phyloP scores from a whole-genome alignment of 2,888 invertebrate genomes.

The Julus scanicus region DNA sequence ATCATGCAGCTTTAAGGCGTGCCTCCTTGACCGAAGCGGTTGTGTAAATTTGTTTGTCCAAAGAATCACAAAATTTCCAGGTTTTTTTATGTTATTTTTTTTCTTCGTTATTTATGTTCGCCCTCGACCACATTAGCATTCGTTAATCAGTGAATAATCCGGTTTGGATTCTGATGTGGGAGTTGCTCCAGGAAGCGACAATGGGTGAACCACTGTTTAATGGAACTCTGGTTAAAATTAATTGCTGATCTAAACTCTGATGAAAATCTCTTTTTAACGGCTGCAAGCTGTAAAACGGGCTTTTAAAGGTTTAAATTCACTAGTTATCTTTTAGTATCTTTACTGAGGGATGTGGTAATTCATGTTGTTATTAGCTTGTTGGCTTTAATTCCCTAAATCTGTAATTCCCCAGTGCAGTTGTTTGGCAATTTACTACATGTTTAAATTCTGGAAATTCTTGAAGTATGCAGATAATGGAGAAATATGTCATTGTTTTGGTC shows the following conservation, averaged over 20 bases:
- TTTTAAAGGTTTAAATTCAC: neutral
- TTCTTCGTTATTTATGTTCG: neutral
- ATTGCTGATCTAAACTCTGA: neutral
- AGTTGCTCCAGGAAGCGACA: slow-evolving; percentile 2
- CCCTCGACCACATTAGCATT: neutral
- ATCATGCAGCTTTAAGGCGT: slow-evolving; percentile 2
- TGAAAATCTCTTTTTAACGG: neutral
- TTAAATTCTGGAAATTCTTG: too few relatives aligned
- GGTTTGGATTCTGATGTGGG: neutral
- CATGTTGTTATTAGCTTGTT: too few relatives aligned
- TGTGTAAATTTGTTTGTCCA: slow-evolving; percentile 21
- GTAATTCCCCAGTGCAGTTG: too few relatives aligned
- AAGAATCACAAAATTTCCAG: slow-evolving; percentile 24
- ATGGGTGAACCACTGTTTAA: neutral
- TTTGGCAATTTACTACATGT: too few relatives aligned
- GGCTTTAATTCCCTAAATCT: too few relatives aligned
- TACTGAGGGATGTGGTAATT: too few relatives aligned
- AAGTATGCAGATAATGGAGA: too few relatives aligned
- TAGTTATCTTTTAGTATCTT: too few relatives aligned
- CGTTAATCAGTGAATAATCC: neutral
- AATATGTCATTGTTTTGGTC: too few relatives aligned
- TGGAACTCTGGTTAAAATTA: neutral
- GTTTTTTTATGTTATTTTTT: neutral
- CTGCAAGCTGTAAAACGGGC: neutral
- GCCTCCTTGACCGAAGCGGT: neutral